These are phyloP conservation scores for Arizona elegans DNA, from an alignment of 2,113 vertebrate genomes.

Conservation along the genomic window DNA sequence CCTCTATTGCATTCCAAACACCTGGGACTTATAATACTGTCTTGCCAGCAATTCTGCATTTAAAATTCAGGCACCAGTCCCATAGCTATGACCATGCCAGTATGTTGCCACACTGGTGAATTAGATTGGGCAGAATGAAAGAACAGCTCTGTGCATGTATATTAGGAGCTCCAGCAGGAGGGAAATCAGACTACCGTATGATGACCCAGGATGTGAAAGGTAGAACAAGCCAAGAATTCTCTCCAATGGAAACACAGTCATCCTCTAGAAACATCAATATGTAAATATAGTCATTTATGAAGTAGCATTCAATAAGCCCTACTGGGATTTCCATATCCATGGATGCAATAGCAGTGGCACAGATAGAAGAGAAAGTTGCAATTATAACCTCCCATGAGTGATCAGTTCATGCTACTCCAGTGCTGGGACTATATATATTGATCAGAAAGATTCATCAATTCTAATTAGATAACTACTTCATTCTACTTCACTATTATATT, in stretches of 20 bases:
- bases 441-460: background rate
- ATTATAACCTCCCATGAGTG: background rate
- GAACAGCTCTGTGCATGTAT: background rate
- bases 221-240: background rate
- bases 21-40: background rate
- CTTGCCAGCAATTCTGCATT: background rate
- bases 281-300: background rate
- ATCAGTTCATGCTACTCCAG: background rate
- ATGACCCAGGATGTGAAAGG: background rate
- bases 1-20: background rate
- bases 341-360: background rate
- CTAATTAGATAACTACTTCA: background rate
- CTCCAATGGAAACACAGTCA: background rate
- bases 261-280: background rate
- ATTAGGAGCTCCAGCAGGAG: background rate
- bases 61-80: background rate
- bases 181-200: background rate
- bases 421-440: background rate
- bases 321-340: background rate
- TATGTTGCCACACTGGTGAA: background rate
- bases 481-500: background rate
- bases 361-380: background rate
- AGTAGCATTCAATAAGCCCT: background rate
- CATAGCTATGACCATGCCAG: background rate
- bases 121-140: background rate